Base-by-base conservation (phyloP, 2,113 vertebrate genomes). In the Ctenomys sociabilis region DNA sequence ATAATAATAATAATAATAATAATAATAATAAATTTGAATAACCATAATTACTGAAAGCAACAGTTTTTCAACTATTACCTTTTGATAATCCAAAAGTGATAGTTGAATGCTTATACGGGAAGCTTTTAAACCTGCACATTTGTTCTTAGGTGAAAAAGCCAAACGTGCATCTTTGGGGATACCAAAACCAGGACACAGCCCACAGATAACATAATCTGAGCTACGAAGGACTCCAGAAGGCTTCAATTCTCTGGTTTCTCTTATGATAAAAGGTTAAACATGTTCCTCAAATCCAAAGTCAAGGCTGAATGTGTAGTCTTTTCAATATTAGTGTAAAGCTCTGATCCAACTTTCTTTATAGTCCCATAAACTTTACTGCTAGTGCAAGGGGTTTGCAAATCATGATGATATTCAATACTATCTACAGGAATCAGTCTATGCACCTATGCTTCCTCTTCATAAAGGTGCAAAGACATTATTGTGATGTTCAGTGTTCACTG, bases 11-110 rank as follows among this genome's bases (percentile, higher is more conserved):
- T 97, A 94, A 95, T 95, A 94, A 94, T 88, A 75, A 77, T 97
- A 95, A 96, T 94, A 95, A 95, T 83, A 45, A 96, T 94, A 96
- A 96, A 57, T 93, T 32, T 95, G 92, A 97, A 95, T 95, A 97
- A 94, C 89, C 26, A 11, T 97, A 96, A 94, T 96, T 96, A 97
- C 89, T 88, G 40, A 97, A 91, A 96, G 77, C 84, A 91, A 61
- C 43, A 87, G 40, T 90, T 95, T 96, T 95, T 96, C 57, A 87
- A 22, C 57, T 52, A 70, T 81, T 77, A 90, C 86, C 68, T 94
- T 95, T 97, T 93, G 92, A 94, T 75, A 95, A 80, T 94, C 64
- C 81, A 90, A 83, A 95, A 49, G 83, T 70, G 93, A 11, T 91
- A 93, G 88, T 72, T 93, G 85, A 96, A 96, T 94, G 83, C 61